A percentile compares a stretch with the other conserved stretches of the same genome.
These are phyloP conservation scores for Tubulanus polymorphus DNA, from an alignment of 2,888 invertebrate genomes.

Conservation along the genomic window DNA sequence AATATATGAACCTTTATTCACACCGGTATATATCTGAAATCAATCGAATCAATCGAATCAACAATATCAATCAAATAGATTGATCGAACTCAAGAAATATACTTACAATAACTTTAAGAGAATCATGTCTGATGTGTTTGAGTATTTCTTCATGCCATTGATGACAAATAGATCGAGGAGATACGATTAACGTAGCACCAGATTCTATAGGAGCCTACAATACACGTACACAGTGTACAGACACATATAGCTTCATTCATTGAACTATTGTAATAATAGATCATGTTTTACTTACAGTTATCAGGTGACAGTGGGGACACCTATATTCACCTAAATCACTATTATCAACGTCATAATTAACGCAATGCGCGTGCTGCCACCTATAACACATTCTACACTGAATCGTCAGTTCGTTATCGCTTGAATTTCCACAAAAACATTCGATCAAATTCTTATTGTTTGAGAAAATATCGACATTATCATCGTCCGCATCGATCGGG, in stretches of 20 bases:
- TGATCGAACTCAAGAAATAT: neutral
- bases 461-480: no score
- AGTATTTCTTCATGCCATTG: conserved; percentile 71
- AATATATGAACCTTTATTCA: conserved; percentile 59
- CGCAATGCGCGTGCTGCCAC: conserved; percentile 65
- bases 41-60: neutral
- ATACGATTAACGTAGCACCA: conserved; percentile 68
- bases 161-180: conserved; percentile 64
- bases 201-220: conserved; percentile 57
- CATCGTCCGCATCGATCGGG: no score
- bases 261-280: neutral
- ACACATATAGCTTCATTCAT: neutral
- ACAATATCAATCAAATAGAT: neutral
- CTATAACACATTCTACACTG: conserved; percentile 61
- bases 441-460: no score
- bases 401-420: conserved; percentile 40
- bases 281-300: conserved; percentile 36
- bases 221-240: neutral
- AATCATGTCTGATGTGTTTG: conserved; percentile 59
- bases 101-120: conserved; percentile 52
- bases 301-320: conserved; percentile 67
- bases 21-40: conserved; percentile 53
- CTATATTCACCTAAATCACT: conserved; percentile 54
- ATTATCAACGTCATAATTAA: conserved; percentile 55
- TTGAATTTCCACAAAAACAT: no score